Evolutionary conservation across 2,113 vertebrate species (phyloP), one percentile per base, ranked within the genome.

Genomic region (Empidonax alnorum): DNA sequence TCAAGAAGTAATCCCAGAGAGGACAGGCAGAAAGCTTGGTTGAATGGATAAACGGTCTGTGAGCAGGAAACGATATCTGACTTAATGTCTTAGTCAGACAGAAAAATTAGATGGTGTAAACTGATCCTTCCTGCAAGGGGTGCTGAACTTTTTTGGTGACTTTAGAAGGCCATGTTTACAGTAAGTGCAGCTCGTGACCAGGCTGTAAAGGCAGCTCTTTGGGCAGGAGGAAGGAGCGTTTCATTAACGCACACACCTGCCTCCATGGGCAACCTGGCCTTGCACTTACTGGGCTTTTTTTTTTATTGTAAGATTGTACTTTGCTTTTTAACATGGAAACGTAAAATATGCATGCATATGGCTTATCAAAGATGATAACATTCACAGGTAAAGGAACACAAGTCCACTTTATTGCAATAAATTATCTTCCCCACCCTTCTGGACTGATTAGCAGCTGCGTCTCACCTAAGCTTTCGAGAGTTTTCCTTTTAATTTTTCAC

Each of bases 351-450:
- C 88, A 56, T 92, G 81, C 94, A 69, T 94, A 21, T 67, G 49
- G 78, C 97, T 98, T 98, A 98, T 98, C 98, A 82, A 96, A 90
- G 76, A 85, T 87, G 98, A 98, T 98, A 98, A 98, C 97, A 87
- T 97, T 98, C 94, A 95, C 93, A 96, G 74, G 79, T 84, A 97
- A 97, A 95, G 97, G 97, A 98, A 97, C 94, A 71, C 33, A 92
- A 97, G 97, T 97, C 96, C 97, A 97, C 97, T 97, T 97, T 96
- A 97, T 97, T 94, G 93, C 97, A 97, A 97, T 97, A 97, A 97
- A 98, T 98, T 97, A 94, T 97, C 89, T 94, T 95, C 96, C 96
- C 98, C 97, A 21, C 98, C 98, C 97, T 98, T 97, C 94, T 97
- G 74, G 80, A 16, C 87, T 33, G 95, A 97, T 96, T 97, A 94